These are phyloP conservation scores for Abrostola triplasia DNA, from an alignment of 2,888 invertebrate species.

Conservation along the genomic window DNA sequence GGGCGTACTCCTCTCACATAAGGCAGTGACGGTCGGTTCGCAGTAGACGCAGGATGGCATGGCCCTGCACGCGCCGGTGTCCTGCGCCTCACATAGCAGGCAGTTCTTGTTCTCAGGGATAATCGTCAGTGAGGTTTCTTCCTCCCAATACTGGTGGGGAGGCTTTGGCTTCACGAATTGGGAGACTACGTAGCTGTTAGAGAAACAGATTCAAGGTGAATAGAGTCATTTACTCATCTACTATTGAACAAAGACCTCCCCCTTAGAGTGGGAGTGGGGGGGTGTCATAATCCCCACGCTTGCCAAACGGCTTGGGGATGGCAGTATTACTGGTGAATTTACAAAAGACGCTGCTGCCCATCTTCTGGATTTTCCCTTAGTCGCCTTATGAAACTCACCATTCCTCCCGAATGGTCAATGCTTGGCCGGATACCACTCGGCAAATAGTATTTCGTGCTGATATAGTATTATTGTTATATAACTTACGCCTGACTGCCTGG, in stretches of 20 bases:
- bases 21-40: slow-evolving; percentile 81
- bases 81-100: slow-evolving; percentile 79
- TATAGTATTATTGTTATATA: neutral
- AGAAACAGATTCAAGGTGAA: neutral
- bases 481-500: slow-evolving; percentile 83
- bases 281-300: too few species aligned
- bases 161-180: slow-evolving; percentile 82
- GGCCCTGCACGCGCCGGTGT: slow-evolving; percentile 80
- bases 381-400: too few species aligned
- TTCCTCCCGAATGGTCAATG: too few species aligned
- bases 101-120: slow-evolving; percentile 83
- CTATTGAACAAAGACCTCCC: too few species aligned
- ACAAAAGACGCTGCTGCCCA: too few species aligned
- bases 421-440: too few species aligned
- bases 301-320: too few species aligned
- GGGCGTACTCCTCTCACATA: slow-evolving; percentile 80
- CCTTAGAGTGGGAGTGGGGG: too few species aligned
- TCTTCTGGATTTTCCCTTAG: too few species aligned
- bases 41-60: slow-evolving; percentile 85
- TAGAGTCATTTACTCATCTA: too few species aligned
- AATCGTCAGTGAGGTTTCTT: slow-evolving; percentile 77
- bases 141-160: slow-evolving; percentile 84
- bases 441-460: too few species aligned
- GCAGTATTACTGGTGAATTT: too few species aligned
- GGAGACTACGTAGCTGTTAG: slow-evolving; percentile 77